These are phyloP conservation scores for Geodia barretti DNA, from an alignment of 37 sponge, comb jelly and placozoan genomes.

Conservation along the genomic window DNA sequence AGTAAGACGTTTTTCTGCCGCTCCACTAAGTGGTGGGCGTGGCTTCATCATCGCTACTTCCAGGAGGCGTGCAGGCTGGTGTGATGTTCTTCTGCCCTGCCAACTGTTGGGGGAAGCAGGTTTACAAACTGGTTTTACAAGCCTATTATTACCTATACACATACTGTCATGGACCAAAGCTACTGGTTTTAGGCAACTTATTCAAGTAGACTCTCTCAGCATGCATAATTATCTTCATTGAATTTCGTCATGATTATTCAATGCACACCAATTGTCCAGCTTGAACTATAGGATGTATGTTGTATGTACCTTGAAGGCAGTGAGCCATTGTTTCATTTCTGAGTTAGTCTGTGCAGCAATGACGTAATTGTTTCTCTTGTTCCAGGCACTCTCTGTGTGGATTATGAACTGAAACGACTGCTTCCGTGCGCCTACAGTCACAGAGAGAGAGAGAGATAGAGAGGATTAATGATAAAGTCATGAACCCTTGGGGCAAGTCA, in stretches of 20 bases:
- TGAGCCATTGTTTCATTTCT: slow-evolving; percentile 88
- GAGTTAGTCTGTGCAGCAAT: slow-evolving; percentile 70
- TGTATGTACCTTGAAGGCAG: slow-evolving; percentile 81
- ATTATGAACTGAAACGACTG: slow-evolving; percentile 73
- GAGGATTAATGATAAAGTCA: too few relatives aligned
- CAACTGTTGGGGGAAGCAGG: background rate
- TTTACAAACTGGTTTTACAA: too few relatives aligned
- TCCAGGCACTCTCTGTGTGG: slow-evolving; percentile 88
- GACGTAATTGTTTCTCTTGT: slow-evolving; percentile 79
- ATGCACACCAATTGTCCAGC: too few relatives aligned
- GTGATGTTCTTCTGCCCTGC: background rate
- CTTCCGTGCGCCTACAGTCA: slow-evolving; percentile 50
- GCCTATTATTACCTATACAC: too few relatives aligned
- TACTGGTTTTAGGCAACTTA: too few relatives aligned
- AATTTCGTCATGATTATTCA: too few relatives aligned
- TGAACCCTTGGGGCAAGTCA: too few relatives aligned
- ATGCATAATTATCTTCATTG: too few relatives aligned
- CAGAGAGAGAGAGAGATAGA: background rate
- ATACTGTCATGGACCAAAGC: too few relatives aligned
- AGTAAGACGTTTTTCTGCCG: too few relatives aligned
- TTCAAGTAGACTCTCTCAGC: too few relatives aligned
- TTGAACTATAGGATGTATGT: too few relatives aligned
- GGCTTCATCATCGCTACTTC: background rate
- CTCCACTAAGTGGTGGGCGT: background rate
- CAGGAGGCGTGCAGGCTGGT: background rate